Percentiles rank a stretch among this genome's conserved stretches.
Evolutionary conservation across 2,888 invertebrate genomes (phyloP).

Genomic region (Scaptomyza polygonia): DNA sequence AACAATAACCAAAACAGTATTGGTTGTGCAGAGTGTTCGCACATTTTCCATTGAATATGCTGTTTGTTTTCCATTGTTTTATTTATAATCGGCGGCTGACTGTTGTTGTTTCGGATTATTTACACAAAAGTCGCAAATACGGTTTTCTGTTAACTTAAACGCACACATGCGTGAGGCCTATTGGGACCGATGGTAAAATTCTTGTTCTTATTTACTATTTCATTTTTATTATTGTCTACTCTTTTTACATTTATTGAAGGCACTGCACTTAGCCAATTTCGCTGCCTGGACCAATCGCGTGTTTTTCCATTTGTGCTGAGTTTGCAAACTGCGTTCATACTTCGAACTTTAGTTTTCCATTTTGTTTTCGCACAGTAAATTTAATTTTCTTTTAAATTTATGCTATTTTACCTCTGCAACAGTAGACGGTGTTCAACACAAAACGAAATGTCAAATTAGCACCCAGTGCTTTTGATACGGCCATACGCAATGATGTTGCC

Average conservation of each 20-base stretch:
- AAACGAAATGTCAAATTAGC: constrained; percentile 69
- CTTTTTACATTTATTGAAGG: constrained; percentile 13
- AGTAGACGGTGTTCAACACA: constrained; percentile 54
- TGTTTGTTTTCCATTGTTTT: constrained; percentile 28
- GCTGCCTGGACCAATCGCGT: constrained; percentile 3
- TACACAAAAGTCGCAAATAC: constrained; percentile 35
- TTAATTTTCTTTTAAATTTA: constrained; percentile 34
- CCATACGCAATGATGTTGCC: constrained; percentile 69
- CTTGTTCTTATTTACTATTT: constrained; percentile 24
- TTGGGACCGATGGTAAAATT: constrained; percentile 21
- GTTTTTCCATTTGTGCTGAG: constrained; percentile 1
- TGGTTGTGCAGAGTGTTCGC: constrained; percentile 2
- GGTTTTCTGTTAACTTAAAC: constrained; percentile 31
- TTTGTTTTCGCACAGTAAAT: constrained; percentile 35
- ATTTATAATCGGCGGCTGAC: constrained; percentile 29
- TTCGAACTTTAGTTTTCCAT: constrained; percentile 10
- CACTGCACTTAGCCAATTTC: constrained; percentile 2
- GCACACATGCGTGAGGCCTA: constrained; percentile 21
- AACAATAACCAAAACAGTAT: background rate
- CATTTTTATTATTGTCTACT: constrained; percentile 25
- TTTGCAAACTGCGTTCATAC: background rate
- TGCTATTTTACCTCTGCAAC: constrained; percentile 41
- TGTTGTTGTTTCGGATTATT: constrained; percentile 40
- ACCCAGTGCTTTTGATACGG: constrained; percentile 57
- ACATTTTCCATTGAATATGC: constrained; percentile 20